A percentile compares a stretch with the other conserved stretches of the same genome.
phyloP scores from a whole-genome alignment of 2,113 vertebrate genomes.

The human (Homo sapiens) region GRCh38 chr4:154266501-154267000 shows the following conservation, averaged over 20 bases:
- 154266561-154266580: too few relatives aligned
- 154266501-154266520: too few relatives aligned
- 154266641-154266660: too few relatives aligned
- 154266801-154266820: background rate
- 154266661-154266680: too few relatives aligned
- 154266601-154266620: too few relatives aligned
- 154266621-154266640: too few relatives aligned
- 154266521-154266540: too few relatives aligned
- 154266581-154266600: too few relatives aligned
- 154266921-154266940: background rate
- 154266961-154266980: background rate
- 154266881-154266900: background rate
- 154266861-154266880: background rate
- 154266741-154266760: background rate
- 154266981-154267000: background rate
- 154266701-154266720: background rate
- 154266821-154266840: background rate
- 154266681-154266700: background rate
- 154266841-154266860: background rate
- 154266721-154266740: background rate
- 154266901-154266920: background rate
- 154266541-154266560: too few relatives aligned
- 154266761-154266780: background rate
- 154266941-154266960: background rate
- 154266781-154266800: background rate